phyloP scores from a whole-genome alignment of 2,888 invertebrate species.

The Rhagonycha lutea region DNA sequence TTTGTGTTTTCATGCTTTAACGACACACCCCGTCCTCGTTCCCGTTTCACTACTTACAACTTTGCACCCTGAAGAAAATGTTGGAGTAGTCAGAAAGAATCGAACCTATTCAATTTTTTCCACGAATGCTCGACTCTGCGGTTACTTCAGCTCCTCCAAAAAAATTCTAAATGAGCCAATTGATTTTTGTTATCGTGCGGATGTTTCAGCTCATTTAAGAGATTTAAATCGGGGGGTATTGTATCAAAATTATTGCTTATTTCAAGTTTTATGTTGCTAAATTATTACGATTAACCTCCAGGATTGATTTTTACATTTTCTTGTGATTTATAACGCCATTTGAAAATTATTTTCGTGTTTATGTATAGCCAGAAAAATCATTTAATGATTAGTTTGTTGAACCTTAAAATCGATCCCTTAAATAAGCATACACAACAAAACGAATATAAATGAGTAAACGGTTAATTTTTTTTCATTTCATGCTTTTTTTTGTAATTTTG shows the following conservation, averaged over 20 bases:
- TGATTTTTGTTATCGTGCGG: not conserved
- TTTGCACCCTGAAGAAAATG: not conserved
- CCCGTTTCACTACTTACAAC: slow-evolving; percentile 8
- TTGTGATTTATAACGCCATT: not conserved
- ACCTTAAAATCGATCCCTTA: not conserved
- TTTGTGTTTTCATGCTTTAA: slow-evolving; percentile 11
- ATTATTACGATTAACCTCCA: not conserved
- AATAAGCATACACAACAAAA: not conserved
- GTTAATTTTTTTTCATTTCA: not conserved
- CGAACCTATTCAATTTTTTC: not conserved
- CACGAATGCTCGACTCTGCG: not conserved
- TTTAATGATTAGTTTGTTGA: not conserved
- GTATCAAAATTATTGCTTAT: not conserved
- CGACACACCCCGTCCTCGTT: slow-evolving; percentile 29
- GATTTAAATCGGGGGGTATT: not conserved
- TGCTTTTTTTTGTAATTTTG: not conserved
- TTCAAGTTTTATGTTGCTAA: not conserved
- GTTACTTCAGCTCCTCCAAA: not conserved
- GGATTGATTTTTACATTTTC: not conserved
- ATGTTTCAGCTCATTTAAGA: not conserved
- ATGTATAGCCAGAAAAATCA: not conserved
- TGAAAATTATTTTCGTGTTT: not conserved
- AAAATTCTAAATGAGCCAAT: not conserved
- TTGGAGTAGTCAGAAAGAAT: not conserved
- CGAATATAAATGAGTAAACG: not conserved